These are phyloP conservation scores for Neodiprion lecontei DNA, from an alignment of 1,140 invertebrate species.

Conservation along the genomic window DNA sequence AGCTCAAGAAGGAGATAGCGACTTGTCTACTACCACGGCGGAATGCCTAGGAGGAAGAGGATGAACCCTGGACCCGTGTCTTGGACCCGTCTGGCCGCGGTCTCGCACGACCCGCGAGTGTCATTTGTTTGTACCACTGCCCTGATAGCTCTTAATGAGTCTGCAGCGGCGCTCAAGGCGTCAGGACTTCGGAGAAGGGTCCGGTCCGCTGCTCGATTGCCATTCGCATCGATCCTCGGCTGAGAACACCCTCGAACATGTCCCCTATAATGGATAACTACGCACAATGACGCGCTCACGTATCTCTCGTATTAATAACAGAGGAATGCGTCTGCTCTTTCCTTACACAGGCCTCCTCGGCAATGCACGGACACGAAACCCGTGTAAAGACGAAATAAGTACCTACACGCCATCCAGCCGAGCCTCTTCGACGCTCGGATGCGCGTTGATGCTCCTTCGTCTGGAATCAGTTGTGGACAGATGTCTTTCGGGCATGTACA, in stretches of 20 bases:
- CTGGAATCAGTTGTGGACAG: neutral
- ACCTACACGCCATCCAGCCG: neutral
- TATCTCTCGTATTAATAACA: constrained; percentile 15
- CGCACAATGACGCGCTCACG: constrained; percentile 13
- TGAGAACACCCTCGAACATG: neutral
- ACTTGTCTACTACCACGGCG: neutral
- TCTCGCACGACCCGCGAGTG: constrained; percentile 11
- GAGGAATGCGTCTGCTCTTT: constrained; percentile 6
- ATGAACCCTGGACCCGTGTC: neutral
- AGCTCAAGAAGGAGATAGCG: neutral
- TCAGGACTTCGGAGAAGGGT: neutral
- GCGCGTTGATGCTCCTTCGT: neutral
- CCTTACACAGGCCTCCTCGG: neutral
- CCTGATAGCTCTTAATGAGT: constrained; percentile 16
- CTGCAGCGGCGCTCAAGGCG: neutral
- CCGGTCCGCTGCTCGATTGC: neutral
- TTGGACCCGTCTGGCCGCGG: constrained; percentile 2
- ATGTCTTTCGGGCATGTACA: neutral
- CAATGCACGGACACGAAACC: too few relatives aligned
- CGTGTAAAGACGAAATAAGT: neutral
- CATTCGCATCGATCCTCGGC: neutral
- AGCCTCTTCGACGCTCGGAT: neutral
- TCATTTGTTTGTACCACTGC: constrained; percentile 18
- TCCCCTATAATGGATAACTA: constrained; percentile 14
- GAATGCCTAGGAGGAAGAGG: constrained; percentile 7